Conservation (phyloP, 2,797 vertebrate genomes). For the Poeciliopsis turneri region DNA sequence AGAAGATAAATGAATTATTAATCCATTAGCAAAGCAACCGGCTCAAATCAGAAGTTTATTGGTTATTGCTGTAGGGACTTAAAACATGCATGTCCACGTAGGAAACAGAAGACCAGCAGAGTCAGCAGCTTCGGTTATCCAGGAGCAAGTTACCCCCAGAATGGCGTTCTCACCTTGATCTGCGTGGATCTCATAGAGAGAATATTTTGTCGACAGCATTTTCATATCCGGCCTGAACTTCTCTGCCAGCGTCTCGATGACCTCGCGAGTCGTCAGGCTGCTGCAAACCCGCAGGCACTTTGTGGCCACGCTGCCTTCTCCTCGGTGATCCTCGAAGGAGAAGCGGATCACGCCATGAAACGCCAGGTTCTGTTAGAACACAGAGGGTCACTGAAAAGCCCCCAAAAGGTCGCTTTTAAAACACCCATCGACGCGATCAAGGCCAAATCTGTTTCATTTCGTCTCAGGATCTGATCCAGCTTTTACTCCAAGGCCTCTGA, state of each 20-base stretch:
- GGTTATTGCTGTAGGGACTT: background rate
- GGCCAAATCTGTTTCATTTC: too few species aligned
- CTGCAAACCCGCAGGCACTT: conserved; percentile 91
- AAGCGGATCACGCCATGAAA: conserved; percentile 95
- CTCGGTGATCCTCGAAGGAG: conserved; percentile 89
- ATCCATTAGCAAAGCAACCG: background rate
- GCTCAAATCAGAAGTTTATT: background rate
- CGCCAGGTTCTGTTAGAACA: conserved; percentile 83
- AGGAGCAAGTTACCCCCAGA: background rate
- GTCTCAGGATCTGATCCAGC: background rate
- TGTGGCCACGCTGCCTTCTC: conserved; percentile 89
- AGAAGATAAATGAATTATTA: background rate
- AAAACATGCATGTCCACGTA: background rate
- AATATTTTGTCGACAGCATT: conserved; percentile 85
- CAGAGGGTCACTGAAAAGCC: background rate
- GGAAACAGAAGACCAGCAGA: background rate
- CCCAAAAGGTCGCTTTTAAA: background rate
- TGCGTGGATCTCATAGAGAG: conserved; percentile 87
- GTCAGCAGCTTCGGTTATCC: background rate
- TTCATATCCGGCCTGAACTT: conserved; percentile 93
- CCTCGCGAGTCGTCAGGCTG: conserved; percentile 83
- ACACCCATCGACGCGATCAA: background rate
- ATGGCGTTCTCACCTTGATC: conserved; percentile 79
- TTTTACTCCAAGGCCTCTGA: background rate
- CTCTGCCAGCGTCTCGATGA: conserved; percentile 88